Evolutionary conservation across 2,113 vertebrate genomes (phyloP), one percentile per base, ranked within the genome.

Genomic region (Leucopsar rothschildi): DNA sequence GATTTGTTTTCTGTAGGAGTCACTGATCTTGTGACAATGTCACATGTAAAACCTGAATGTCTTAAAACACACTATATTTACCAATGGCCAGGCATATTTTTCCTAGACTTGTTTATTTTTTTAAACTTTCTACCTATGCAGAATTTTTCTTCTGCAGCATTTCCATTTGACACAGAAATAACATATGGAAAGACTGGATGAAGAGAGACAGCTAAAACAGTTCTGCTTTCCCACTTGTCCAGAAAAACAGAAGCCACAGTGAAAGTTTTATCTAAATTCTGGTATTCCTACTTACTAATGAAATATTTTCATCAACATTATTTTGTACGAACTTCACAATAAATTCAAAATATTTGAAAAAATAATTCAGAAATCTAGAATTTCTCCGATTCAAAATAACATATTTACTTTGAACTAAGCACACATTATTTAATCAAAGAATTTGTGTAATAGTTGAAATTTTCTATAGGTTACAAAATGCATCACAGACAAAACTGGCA

Each of bases 111-210:
- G 84, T n/a, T 92, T 97, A 94, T 96, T 97, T 96, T 97, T 96
- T 86, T 93, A 95, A 97, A 96, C 95, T 96, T 97, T 95, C 94
- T 95, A 96, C 92, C 94, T 88, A 95, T 9, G 37, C 2, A 40
- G 69, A 93, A 88, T 90, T 96, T 93, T 94, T 92, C 87, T 65
- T 78, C 35, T 64, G 59, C 47, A 83, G 49, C 60, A 44, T 60
- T 92, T 96, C 59, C 21, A 66, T 47, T 20, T 90, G 64, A 95
- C 75, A 79, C 21, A 86, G 44, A 79, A 37, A 96, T 73, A 35
- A 66, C 10, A 25, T 13, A 28, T 17, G 20, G 64, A 75, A 84
- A 75, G n/a, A 63, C 21, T 50, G 27, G n/a, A 76, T 76, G 28
- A 77, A 59, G 28, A 86, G 31, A 70, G 35, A 88, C 21, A 90